A percentile compares a stretch with the other conserved stretches of the same genome.
These are phyloP conservation scores for Drosophila leonis DNA, from an alignment of 2,888 invertebrate species.

Conservation along the genomic window DNA sequence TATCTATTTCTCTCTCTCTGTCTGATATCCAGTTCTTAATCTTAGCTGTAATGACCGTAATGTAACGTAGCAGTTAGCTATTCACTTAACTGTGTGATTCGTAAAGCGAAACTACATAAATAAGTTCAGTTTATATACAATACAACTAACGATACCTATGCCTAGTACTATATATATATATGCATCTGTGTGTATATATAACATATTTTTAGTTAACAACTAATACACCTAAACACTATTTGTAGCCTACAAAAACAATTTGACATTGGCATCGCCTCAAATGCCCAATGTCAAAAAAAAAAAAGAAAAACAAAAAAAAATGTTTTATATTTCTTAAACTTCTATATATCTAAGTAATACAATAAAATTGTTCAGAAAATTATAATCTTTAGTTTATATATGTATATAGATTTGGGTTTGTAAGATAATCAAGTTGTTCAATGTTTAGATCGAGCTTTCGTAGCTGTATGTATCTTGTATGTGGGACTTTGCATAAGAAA, in stretches of 20 bases:
- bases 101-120: constrained; percentile 31
- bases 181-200: constrained; percentile 8
- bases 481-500: neutral
- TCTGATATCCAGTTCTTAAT: constrained; percentile 1
- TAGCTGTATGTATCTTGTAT: neutral
- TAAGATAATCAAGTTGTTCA: neutral
- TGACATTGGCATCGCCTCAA: constrained; percentile 37
- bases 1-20: neutral
- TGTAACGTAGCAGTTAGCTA: constrained; percentile 11
- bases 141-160: constrained; percentile 40
- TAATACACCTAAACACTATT: constrained; percentile 28
- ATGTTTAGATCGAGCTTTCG: neutral
- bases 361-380: neutral
- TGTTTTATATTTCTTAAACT: neutral
- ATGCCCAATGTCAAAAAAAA: constrained; percentile 39
- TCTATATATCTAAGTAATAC: neutral
- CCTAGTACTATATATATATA: constrained; percentile 26
- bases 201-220: constrained; percentile 27
- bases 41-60: constrained; percentile 9
- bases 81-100: constrained; percentile 22
- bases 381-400: neutral
- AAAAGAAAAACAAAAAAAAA: constrained; percentile 40
- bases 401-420: neutral
- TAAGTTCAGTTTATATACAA: constrained; percentile 49
- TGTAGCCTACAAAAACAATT: constrained; percentile 45